Evolutionary conservation across 2,888 invertebrate genomes (phyloP).

Genomic region (Drosophila recens): DNA sequence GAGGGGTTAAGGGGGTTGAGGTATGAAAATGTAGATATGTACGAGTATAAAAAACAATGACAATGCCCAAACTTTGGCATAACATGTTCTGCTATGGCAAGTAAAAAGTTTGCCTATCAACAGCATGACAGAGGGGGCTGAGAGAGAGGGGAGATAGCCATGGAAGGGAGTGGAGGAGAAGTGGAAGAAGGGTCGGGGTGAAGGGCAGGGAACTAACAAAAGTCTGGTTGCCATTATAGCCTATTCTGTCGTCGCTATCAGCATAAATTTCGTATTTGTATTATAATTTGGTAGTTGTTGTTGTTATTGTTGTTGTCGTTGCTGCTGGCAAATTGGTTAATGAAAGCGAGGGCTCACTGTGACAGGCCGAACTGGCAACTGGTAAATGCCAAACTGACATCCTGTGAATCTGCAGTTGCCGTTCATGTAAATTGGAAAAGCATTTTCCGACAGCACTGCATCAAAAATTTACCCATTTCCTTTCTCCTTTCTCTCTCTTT

Average conservation of each 20-base stretch:
- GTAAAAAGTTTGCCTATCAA: conserved; percentile 73
- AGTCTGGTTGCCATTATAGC: conserved; percentile 59
- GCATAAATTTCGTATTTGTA: conserved; percentile 80
- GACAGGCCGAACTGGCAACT: conserved; percentile 23
- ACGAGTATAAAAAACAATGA: conserved; percentile 67
- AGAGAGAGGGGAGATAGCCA: too few relatives aligned
- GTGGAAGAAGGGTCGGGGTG: neutral
- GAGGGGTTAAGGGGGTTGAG: neutral
- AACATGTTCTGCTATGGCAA: conserved; percentile 65
- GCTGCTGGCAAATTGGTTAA: conserved; percentile 69
- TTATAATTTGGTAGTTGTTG: conserved; percentile 71
- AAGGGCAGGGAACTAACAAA: conserved; percentile 40
- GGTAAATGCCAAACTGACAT: conserved; percentile 40
- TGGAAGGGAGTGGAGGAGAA: neutral
- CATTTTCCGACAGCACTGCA: conserved; percentile 49
- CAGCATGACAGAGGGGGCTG: conserved; percentile 9
- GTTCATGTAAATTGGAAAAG: conserved; percentile 57
- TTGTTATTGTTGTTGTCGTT: conserved; percentile 17
- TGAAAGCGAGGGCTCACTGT: conserved; percentile 56
- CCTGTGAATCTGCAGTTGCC: conserved; percentile 39
- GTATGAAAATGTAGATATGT: conserved; percentile 43
- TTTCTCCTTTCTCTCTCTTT: neutral
- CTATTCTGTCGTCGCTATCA: conserved; percentile 57
- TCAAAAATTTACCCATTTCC: conserved; percentile 64
- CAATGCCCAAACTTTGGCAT: conserved; percentile 71